Evolutionary conservation across 2,888 invertebrate genomes (phyloP), one percentile per base, ranked within the genome.

Genomic region (Megalurothrips usitatus): DNA sequence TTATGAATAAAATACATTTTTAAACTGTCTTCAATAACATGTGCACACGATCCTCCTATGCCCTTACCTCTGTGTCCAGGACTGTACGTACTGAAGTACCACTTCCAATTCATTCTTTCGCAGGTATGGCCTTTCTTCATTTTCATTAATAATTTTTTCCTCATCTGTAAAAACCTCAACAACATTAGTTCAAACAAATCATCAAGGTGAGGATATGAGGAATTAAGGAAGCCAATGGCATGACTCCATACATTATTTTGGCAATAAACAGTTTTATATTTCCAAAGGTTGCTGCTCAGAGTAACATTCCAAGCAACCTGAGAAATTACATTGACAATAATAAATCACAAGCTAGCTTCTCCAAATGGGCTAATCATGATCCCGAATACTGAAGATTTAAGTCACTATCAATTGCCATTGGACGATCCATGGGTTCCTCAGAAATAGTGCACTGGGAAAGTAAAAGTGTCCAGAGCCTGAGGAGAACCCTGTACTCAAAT

Each of bases 1-100:
- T 78, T n/a, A n/a, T n/a, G n/a, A 52, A 81, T 48, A 47, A 34
- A 81, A 63, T 19, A 14, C 6, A 14, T 58, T 9, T 58, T 58
- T 14, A 80, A 81, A 80, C 23, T 81, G 28, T 80, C n/a, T 78
- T 82, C 79, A 79, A 12, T 75, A 26, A 3, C 23, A 8, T 26
- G n/a, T 8, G 1, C 23, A 75, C 12, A 43, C 6, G 34, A 43
- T 43, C 34, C 58, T 19, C 14, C 6, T 19, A 58, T 58, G 1
- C 14, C 14, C 79, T 86, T 91, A 94, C 94, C 96, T 93, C 88
- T 96, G 94, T 83, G 94, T 94, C 96, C 96, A 96, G 85, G 95
- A 92, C 87, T 95, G 93, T 85, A 95, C 93, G 88, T 95, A 96
- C 85, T 93, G 92, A 86, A 94, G 91, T 83, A 96, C 92, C 84